Percentiles rank a stretch among this genome's conserved stretches.
Evolutionary conservation across 2,888 invertebrate genomes (phyloP).

Genomic region (Eilema griseolum): DNA sequence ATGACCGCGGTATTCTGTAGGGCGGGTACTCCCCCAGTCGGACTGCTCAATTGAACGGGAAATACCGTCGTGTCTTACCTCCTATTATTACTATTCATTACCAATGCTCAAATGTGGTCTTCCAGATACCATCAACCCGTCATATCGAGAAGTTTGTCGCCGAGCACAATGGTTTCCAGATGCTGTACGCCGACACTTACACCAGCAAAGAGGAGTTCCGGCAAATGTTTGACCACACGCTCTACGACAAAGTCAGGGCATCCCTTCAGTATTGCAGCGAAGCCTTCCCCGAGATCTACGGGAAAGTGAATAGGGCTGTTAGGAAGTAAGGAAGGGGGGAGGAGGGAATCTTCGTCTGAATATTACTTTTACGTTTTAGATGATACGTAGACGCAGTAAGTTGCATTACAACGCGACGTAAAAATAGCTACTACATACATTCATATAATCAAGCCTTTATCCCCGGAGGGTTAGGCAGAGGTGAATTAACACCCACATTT

Average conservation of each 20-base stretch:
- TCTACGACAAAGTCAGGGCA: slow-evolving; percentile 90
- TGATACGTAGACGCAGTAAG: no score
- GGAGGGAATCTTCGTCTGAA: background rate
- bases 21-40: no score
- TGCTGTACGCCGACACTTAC: slow-evolving; percentile 94
- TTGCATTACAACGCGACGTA: no score
- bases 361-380: background rate
- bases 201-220: slow-evolving; percentile 91
- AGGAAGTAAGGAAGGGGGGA: slow-evolving; percentile 67
- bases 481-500: no score
- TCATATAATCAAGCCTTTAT: no score
- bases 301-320: slow-evolving; percentile 89
- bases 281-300: slow-evolving; percentile 94
- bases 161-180: slow-evolving; percentile 91
- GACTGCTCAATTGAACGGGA: no score
- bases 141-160: slow-evolving; percentile 91
- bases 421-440: no score
- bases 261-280: slow-evolving; percentile 86
- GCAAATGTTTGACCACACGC: slow-evolving; percentile 92
- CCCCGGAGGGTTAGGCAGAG: no score
- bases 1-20: no score
- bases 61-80: no score
- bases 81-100: no score
- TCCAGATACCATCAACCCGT: slow-evolving; percentile 87
- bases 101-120: background rate